Percentiles rank a stretch among this genome's conserved stretches.
These are phyloP conservation scores for Escarpia spicata DNA, from an alignment of 2,888 invertebrate genomes.

Conservation along the genomic window DNA sequence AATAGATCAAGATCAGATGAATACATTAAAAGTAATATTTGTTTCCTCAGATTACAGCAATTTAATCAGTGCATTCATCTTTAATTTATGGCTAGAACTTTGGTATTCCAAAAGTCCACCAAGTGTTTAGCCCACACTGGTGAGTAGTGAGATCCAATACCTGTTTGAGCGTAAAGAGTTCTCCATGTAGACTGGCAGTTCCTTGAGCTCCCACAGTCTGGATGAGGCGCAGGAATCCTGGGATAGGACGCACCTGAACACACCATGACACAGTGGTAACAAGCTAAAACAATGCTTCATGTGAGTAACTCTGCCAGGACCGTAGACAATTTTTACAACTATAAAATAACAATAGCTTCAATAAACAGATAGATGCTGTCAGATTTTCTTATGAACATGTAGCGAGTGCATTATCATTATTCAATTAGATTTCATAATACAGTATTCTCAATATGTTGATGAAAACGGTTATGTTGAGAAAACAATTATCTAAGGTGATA, in stretches of 20 bases:
- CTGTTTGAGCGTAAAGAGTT: constrained; percentile 22
- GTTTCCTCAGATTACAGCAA: too few species aligned
- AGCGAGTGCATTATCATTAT: not conserved
- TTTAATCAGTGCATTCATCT: too few species aligned
- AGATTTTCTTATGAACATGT: too few species aligned
- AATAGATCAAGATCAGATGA: too few species aligned
- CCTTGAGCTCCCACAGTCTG: constrained; percentile 17
- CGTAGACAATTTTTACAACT: not conserved
- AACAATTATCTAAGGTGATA: too few species aligned
- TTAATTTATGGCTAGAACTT: too few species aligned
- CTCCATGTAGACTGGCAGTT: not conserved
- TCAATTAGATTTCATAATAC: not conserved
- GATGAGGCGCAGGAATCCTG: constrained; percentile 19
- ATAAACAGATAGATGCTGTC: too few species aligned
- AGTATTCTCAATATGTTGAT: not conserved
- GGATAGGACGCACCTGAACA: not conserved
- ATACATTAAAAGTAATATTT: too few species aligned
- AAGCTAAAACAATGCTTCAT: not conserved
- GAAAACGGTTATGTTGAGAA: not conserved
- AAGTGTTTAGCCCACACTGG: too few species aligned
- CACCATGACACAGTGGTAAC: not conserved
- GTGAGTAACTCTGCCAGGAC: not conserved
- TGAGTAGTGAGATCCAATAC: not conserved
- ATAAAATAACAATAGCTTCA: not conserved
- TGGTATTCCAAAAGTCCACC: too few species aligned